A percentile compares a stretch with the other conserved stretches of the same genome.
Evolutionary conservation across 1,140 invertebrate species (phyloP).

Genomic region (Cryptotermes secundus): DNA sequence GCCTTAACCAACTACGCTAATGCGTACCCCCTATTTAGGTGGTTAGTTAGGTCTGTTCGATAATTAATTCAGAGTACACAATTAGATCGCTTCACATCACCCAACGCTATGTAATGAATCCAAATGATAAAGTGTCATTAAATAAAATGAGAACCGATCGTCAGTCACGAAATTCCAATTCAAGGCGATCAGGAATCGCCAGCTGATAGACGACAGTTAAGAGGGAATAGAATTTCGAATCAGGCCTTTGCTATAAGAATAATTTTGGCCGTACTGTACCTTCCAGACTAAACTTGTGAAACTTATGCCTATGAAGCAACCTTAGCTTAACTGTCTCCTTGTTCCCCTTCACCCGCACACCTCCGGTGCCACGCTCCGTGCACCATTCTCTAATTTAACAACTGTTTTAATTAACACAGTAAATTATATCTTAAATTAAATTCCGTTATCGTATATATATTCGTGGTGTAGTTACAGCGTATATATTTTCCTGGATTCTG

Average conservation of each 20-base stretch:
- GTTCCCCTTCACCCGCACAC: neutral
- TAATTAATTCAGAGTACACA: no score
- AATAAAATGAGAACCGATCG: no score
- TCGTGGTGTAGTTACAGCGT: constrained; percentile 25
- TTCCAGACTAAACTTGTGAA: constrained; percentile 22
- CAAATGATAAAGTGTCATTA: no score
- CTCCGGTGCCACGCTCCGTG: constrained; percentile 43
- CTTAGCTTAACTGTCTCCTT: constrained; percentile 24
- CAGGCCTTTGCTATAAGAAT: neutral
- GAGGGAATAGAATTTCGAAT: neutral
- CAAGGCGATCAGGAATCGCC: no score
- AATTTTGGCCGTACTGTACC: constrained; percentile 19
- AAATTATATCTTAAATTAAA: constrained; percentile 49
- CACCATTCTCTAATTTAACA: constrained; percentile 48
- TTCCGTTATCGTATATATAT: constrained; percentile 40
- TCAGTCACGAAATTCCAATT: no score
- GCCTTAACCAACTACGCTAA: no score
- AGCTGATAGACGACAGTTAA: no score
- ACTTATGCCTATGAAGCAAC: constrained; percentile 17
- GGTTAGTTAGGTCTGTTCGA: no score
- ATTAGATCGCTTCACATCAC: no score
- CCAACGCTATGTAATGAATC: no score
- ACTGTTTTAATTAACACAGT: constrained; percentile 50
- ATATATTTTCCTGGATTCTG: neutral
- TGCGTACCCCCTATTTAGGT: no score